These are phyloP conservation scores for Pyrochroa serraticornis DNA, from an alignment of 2,888 invertebrate genomes.

Conservation along the genomic window DNA sequence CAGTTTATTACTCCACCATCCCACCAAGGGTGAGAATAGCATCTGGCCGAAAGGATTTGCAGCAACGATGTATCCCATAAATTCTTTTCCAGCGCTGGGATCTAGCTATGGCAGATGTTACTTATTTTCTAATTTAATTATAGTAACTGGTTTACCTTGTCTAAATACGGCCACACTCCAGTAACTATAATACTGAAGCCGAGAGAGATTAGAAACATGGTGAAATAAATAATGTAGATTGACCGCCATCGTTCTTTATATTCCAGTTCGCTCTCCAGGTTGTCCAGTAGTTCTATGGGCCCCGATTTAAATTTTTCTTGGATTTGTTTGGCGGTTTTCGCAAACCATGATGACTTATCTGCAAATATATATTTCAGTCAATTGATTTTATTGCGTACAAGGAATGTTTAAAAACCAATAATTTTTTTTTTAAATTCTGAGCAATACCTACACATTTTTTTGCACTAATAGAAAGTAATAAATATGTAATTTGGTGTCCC, in stretches of 20 bases:
- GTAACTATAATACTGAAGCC: slow-evolving; percentile 88
- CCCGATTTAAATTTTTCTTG: slow-evolving; percentile 37
- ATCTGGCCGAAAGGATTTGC: slow-evolving; percentile 88
- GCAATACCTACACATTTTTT: too few relatives aligned
- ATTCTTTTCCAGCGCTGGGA: slow-evolving; percentile 78
- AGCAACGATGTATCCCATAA: slow-evolving; percentile 83
- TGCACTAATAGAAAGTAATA: too few relatives aligned
- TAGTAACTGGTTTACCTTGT: slow-evolving; percentile 67
- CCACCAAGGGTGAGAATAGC: slow-evolving; percentile 82
- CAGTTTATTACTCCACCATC: slow-evolving; percentile 82
- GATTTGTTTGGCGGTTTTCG: slow-evolving; percentile 35
- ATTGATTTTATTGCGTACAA: too few relatives aligned
- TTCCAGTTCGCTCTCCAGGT: slow-evolving; percentile 71
- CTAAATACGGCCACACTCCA: slow-evolving; percentile 87
- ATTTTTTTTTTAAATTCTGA: too few relatives aligned
- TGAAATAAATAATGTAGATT: slow-evolving; percentile 82
- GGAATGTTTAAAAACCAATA: too few relatives aligned
- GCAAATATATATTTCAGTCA: neutral
- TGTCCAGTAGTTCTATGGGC: slow-evolving; percentile 40
- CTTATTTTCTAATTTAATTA: neutral
- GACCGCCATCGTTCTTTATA: slow-evolving; percentile 77
- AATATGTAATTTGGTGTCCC: too few relatives aligned
- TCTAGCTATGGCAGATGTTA: slow-evolving; percentile 68
- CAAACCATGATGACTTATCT: slow-evolving; percentile 31
- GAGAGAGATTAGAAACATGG: slow-evolving; percentile 87